Evolutionary conservation across 2,888 invertebrate species (phyloP), one percentile per base, ranked within the genome.

Genomic region (Mythimna vitellina): DNA sequence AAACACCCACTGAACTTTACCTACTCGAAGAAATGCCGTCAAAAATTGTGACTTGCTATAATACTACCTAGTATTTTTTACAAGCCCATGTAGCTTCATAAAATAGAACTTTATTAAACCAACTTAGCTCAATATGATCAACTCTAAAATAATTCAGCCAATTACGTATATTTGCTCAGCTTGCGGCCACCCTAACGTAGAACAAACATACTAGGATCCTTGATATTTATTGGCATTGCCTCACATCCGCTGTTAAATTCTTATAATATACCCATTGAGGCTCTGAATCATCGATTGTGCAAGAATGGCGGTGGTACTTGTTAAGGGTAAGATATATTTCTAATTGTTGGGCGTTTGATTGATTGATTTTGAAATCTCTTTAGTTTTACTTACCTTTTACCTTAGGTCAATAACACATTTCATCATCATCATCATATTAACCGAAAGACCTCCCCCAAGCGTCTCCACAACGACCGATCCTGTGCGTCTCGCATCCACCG

Each of bases 151-250:
- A 9, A 64, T 3, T 46, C n/a, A 14, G 17, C 17, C 67, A 68
- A 65, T 62, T 22, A 54, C 25, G 3, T n/a, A 0, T 63, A 60
- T 74, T 81, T 58, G 71, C 66, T 20, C 61, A 82, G 77, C 58
- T 64, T 82, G 81, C 38, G 56, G 70, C 66, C 67, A 71, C 74
- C 82, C 83, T 82, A 76, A 82, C 78, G 56, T 64, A 80, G 71
- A 86, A 81, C 84, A 83, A 88, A 88, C 81, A 88, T 80, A 17
- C 20, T 20, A 81, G 81, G 80, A 90, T 92, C 89, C 89, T 90
- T 89, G 89, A 90, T 90, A 89, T 89, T 89, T 90, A 88, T 90
- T 88, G 82, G 86, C 82, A 87, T 92, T 92, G 87, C 91, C 65
- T 89, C 89, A 92, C 83, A 90, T 92, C 91, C 92, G 90, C 76